A percentile compares a stretch with the other conserved stretches of the same genome.
Conservation (phyloP, 2,797 vertebrate species). For the Platalea minor region DNA sequence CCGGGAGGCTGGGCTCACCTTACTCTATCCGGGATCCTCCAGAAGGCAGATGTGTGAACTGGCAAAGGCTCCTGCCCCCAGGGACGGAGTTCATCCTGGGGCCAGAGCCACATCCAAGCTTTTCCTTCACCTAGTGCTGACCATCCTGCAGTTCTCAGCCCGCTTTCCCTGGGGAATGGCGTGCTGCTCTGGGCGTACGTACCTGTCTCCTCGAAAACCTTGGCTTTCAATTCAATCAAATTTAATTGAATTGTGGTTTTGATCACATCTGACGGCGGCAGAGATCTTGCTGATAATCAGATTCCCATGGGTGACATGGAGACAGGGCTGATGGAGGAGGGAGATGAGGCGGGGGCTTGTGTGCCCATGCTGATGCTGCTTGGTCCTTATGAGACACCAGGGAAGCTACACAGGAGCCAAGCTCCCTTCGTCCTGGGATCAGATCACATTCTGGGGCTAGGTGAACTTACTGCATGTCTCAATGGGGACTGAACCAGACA, state of each 20-base stretch:
- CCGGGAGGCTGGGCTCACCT: not conserved
- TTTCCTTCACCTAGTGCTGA: not conserved
- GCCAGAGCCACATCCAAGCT: not conserved
- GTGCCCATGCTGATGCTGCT: not conserved
- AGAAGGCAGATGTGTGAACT: not conserved
- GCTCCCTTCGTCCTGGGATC: not conserved
- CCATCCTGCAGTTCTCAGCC: not conserved
- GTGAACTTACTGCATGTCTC: not conserved
- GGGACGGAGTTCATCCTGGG: conserved; percentile 5
- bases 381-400: not conserved
- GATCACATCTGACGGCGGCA: conserved; percentile 13
- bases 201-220: not conserved
- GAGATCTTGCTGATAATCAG: conserved; percentile 11
- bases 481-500: rapidly evolving
- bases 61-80: not conserved
- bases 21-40: not conserved
- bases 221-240: not conserved
- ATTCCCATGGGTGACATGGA: not conserved
- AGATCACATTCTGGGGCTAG: rapidly evolving
- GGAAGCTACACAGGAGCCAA: not conserved
- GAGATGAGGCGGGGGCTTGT: not conserved
- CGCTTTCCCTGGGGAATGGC: rapidly evolving
- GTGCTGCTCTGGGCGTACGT: rapidly evolving
- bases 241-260: conserved; percentile 30
- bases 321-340: not conserved